Evolutionary conservation across 2,888 invertebrate species (phyloP).

Genomic region (Rambutsinella grinnellia): DNA sequence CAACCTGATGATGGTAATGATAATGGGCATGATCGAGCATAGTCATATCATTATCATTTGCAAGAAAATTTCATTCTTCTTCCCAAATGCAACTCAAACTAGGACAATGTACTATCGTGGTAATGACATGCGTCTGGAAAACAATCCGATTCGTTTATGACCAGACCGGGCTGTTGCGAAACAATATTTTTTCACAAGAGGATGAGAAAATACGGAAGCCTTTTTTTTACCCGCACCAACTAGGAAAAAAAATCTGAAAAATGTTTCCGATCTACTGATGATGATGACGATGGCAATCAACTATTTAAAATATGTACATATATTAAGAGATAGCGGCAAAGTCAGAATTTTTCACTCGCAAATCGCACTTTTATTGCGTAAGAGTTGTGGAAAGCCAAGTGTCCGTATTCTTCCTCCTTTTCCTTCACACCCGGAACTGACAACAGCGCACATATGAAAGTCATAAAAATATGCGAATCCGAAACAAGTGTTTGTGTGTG

Average conservation of each 20-base stretch:
- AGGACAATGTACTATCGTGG: neutral
- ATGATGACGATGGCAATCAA: neutral
- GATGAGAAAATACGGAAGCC: too few relatives aligned
- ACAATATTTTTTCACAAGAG: too few relatives aligned
- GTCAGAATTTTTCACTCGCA: neutral
- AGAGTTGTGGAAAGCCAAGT: neutral
- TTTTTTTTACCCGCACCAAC: neutral
- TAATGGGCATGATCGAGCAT: neutral
- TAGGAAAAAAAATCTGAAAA: neutral
- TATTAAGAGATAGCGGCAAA: neutral
- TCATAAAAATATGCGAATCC: slow-evolving; percentile 14
- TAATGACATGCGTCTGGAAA: neutral
- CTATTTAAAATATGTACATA: neutral
- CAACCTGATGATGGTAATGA: neutral
- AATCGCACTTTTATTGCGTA: neutral
- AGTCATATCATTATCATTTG: neutral
- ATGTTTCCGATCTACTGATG: neutral
- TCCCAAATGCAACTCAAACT: neutral
- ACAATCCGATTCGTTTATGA: neutral
- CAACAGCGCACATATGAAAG: slow-evolving; percentile 7
- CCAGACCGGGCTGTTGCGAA: neutral
- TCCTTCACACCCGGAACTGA: slow-evolving; percentile 2
- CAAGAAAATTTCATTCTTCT: neutral
- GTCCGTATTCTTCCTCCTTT: neutral
- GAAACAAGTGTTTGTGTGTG: slow-evolving; percentile 3